Evolutionary conservation across 1,140 invertebrate genomes (phyloP).

Genomic region (Muscidifurax raptorellus): DNA sequence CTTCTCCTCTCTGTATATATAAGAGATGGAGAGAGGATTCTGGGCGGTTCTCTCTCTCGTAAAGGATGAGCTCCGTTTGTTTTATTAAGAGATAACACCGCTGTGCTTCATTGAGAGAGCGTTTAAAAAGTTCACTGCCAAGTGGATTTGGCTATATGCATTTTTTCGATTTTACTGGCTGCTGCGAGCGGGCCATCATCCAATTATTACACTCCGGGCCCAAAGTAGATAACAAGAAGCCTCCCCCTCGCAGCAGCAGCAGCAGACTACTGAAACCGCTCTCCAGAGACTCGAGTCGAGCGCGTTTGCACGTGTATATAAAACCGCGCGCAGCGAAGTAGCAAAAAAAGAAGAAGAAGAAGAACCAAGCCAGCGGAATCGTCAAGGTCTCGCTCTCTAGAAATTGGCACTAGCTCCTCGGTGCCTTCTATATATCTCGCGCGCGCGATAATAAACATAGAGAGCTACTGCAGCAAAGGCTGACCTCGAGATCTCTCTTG

Average conservation of each 20-base stretch:
- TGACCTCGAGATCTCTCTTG: not conserved
- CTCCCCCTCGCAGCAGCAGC: no score
- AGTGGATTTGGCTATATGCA: not conserved
- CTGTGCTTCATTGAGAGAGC: no score
- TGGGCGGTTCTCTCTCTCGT: not conserved
- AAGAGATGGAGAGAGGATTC: not conserved
- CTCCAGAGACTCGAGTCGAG: not conserved
- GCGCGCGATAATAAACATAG: not conserved
- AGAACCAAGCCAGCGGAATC: not conserved
- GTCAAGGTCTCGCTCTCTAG: not conserved
- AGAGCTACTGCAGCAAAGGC: no score
- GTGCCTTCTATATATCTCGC: no score
- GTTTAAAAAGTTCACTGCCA: not conserved
- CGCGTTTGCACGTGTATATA: no score
- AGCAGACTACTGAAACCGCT: not conserved
- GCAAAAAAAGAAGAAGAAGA: not conserved
- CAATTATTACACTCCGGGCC: not conserved
- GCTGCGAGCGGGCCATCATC: no score
- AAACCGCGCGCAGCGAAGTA: not conserved
- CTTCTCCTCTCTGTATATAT: not conserved
- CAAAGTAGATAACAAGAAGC: not conserved
- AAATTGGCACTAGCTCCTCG: not conserved
- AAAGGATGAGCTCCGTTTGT: no score
- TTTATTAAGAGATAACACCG: not conserved
- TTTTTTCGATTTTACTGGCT: not conserved